Conservation (phyloP, 1,140 invertebrate genomes). For the Lepidostoma basale region DNA sequence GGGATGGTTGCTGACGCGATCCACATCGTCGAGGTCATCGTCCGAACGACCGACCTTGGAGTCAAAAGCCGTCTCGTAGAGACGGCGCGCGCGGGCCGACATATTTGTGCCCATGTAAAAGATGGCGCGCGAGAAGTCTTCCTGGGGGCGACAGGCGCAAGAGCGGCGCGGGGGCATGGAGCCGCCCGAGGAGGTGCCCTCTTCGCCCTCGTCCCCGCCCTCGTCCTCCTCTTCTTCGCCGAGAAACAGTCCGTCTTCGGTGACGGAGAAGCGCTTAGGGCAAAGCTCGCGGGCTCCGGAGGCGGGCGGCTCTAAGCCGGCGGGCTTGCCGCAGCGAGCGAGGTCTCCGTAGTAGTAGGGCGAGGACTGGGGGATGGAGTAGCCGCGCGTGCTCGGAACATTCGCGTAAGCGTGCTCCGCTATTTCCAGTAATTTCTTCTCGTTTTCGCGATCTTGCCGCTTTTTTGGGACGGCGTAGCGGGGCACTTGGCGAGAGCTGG, state of each 20-base stretch:
- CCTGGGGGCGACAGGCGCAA: constrained; percentile 69
- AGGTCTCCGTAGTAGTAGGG: constrained; percentile 81
- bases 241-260: constrained; percentile 65
- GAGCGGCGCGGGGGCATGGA: constrained; percentile 68
- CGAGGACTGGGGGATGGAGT: constrained; percentile 71
- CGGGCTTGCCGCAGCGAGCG: constrained; percentile 64
- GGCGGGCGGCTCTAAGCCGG: constrained; percentile 71
- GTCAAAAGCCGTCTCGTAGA: constrained; percentile 89
- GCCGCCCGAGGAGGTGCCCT: constrained; percentile 55
- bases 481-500: neutral
- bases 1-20: constrained; percentile 80
- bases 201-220: constrained; percentile 50
- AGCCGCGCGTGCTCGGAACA: constrained; percentile 50
- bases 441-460: neutral
- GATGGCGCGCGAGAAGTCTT: constrained; percentile 66
- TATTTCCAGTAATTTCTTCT: constrained; percentile 29
- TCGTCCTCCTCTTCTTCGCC: constrained; percentile 50
- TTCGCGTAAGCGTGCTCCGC: constrained; percentile 52
- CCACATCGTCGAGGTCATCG: constrained; percentile 80
- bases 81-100: constrained; percentile 67
- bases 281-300: constrained; percentile 56
- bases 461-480: constrained; percentile 29
- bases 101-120: constrained; percentile 68
- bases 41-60: constrained; percentile 82
- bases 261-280: constrained; percentile 69